Evolutionary conservation across 30 jellyfish, hydroid and myxozoan species (phyloP), one percentile per base, ranked within the genome.

Genomic region (Clytia hemisphaerica): DNA sequence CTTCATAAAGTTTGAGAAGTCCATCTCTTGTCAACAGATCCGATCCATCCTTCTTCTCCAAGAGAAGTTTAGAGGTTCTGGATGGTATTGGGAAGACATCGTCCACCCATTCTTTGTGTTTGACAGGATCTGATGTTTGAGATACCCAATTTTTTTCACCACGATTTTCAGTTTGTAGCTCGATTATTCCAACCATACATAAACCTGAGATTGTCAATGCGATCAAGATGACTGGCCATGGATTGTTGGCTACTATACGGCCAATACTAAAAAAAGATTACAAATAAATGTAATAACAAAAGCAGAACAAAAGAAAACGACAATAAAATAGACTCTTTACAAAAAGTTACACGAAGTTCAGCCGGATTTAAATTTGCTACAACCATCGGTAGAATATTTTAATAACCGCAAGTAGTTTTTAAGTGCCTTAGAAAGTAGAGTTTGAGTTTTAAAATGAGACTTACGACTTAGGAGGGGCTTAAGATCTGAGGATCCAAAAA

Each of bases 121-220:
- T 59, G 15, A 83, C 63, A 0, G 92, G 82, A 45, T 75, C 92
- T 1, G 95, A 83, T 32, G 72, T 83, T 37, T 75, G 92, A 0
- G 95, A 86, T 44, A 38, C 74, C 95, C 95, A 83, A n/a, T 67
- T 24, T 48, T 83, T 83, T 50, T 83, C 95, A 12, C 95, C 86
- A 37, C 95, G 59, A 75, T 70, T 83, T 47, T 83, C 95, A 45
- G 65, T 85, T 31, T 51, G 47, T 58, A 71, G 76, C 27, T 68
- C 59, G 4, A 83, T 26, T 74, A 83, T 51, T 1, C 95, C 95
- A 40, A 83, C 46, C 40, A 84, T 76, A 59, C 85, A 83, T 12
- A 83, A 58, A 12, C 75, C 92, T 35, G 92, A 77, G 5, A 75
- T 73, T 2, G 61, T 36, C 18, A 83, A 2, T 21, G 76, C 67